Evolutionary conservation across 2,113 vertebrate species (phyloP), one percentile per base, ranked within the genome.

Genomic region (Taurulus bubalis): DNA sequence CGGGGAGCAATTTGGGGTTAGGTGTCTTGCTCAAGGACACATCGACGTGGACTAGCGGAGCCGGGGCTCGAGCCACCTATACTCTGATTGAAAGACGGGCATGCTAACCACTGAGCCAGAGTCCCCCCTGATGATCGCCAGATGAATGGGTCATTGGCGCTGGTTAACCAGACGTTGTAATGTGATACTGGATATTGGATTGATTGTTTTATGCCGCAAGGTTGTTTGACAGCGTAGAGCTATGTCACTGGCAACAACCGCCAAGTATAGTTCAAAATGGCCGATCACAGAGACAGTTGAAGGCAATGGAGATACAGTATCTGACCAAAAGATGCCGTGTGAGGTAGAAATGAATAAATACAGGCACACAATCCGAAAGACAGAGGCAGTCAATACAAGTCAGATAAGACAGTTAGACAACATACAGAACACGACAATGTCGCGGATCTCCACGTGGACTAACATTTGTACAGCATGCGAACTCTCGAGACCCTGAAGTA

Each of bases 401-500:
- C 6, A 36, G 22, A 49, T 63, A 24, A 32, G 5, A 18, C 16
- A 6, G 32, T 63, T 15, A 20, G 8, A 65, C 7, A 20, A 28
- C 15, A 63, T 3, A 20, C 3, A 55, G 51, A 55, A 55, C 49
- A 40, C 42, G 36, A 58, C 6, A 1, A 18, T 45, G 20, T 9
- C 24, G 14, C 45, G 9, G 34, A 70, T 26, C 45, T 22, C 9
- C 56, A 56, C 28, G 36, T 49, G 38, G 62, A 59, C 30, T 8
- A 49, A 28, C 56, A 40, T 42, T 53, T 55, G 9, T 1, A 20
- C 20, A 45, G 56, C 74, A 51, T 56, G 30, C 66, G 51, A 64
- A 51, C 26, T 76, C 24, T 71, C 45, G 32, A 85, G 53, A 77
- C 32, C 60, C 56, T 38, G n/a, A 86, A 67, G n/a, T 60, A 16